Evolutionary conservation across 1,140 invertebrate genomes (phyloP).

Genomic region (Pseudoatta argentina): DNA sequence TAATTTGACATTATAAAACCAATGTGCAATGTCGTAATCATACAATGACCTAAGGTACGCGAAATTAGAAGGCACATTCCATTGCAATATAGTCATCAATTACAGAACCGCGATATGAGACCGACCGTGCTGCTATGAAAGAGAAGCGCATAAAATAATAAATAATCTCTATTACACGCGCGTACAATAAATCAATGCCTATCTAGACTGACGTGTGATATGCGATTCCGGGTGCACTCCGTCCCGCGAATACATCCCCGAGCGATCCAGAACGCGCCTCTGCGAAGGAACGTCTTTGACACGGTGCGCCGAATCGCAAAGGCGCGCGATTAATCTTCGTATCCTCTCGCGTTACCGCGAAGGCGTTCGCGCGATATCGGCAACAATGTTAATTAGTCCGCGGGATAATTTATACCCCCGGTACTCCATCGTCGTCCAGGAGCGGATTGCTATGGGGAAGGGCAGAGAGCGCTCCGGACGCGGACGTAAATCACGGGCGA

Average conservation of each 20-base stretch:
- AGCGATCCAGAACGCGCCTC: neutral
- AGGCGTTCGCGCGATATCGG: slow-evolving; percentile 42
- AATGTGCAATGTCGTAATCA: neutral
- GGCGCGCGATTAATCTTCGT: slow-evolving; percentile 66
- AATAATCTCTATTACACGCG: slow-evolving; percentile 51
- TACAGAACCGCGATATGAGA: slow-evolving; percentile 9
- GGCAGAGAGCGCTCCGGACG: slow-evolving; percentile 26
- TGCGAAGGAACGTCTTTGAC: slow-evolving; percentile 29
- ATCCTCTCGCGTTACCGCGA: slow-evolving; percentile 30
- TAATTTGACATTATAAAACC: too few relatives aligned
- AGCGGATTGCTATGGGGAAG: slow-evolving; percentile 66
- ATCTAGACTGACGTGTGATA: slow-evolving; percentile 28
- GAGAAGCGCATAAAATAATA: slow-evolving; percentile 39
- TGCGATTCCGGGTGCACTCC: slow-evolving; percentile 25
- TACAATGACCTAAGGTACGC: neutral
- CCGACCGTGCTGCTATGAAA: neutral
- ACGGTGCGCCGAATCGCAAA: slow-evolving; percentile 43
- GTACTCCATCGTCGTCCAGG: slow-evolving; percentile 36
- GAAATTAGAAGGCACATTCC: slow-evolving; percentile 39
- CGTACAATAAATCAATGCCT: slow-evolving; percentile 49
- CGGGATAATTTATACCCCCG: slow-evolving; percentile 71
- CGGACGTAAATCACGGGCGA: slow-evolving; percentile 66
- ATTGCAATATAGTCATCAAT: slow-evolving; percentile 46
- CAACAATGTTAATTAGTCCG: slow-evolving; percentile 75
- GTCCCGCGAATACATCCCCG: slow-evolving; percentile 22